These are phyloP conservation scores for Merops nubicus DNA, from an alignment of 2,113 vertebrate species.

Conservation along the genomic window DNA sequence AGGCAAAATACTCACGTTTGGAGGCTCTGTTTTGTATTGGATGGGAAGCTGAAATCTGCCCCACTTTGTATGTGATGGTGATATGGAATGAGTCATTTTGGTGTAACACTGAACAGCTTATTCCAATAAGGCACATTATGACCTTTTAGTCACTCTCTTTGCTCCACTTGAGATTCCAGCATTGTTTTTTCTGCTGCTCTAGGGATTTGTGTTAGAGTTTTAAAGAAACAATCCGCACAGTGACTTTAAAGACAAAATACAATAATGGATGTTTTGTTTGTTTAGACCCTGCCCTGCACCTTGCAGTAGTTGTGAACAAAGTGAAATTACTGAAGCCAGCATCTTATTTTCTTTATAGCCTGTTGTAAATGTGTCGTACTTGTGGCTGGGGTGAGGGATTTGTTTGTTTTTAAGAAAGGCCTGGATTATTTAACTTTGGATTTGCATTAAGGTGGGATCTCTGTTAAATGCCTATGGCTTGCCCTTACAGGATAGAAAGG, in stretches of 20 bases:
- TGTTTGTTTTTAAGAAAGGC: background rate
- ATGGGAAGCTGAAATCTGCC: background rate
- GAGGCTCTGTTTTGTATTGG: background rate
- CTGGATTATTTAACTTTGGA: background rate
- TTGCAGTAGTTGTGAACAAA: background rate
- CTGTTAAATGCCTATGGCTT: background rate
- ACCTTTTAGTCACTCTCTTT: background rate
- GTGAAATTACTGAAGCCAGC: background rate
- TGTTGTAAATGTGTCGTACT: background rate
- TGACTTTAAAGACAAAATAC: background rate
- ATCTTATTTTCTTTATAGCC: background rate
- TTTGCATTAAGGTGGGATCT: background rate
- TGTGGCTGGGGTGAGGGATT: background rate
- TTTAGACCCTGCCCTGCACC: background rate
- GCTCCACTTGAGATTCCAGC: background rate
- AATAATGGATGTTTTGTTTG: background rate
- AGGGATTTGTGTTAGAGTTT: background rate
- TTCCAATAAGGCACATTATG: background rate
- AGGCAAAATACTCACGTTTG: background rate
- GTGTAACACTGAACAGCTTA: background rate
- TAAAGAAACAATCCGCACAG: background rate
- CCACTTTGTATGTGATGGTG: background rate
- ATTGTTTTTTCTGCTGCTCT: background rate
- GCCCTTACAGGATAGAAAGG: background rate
- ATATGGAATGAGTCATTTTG: background rate